Evolutionary conservation across 2,888 invertebrate genomes (phyloP), one percentile per base, ranked within the genome.

Genomic region (Cryptosula pallasiana): DNA sequence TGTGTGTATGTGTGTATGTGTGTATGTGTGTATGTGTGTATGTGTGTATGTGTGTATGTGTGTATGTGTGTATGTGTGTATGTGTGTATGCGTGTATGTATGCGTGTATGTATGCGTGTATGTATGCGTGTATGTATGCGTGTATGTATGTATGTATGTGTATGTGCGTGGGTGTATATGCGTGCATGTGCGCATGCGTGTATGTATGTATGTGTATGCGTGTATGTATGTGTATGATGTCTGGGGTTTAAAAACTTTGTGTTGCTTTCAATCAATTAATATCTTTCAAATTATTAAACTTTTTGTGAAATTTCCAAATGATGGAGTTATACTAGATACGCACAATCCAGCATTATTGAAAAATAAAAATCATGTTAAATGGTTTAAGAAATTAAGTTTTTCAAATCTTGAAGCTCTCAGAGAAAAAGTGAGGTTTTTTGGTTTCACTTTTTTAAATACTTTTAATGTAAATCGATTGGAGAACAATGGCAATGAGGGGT

Each of bases 11-110:
- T 55, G 45, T 54, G 16, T 71, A 71, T 71, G 45, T 16, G 45
- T 71, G 45, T 55, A 71, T 71, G 45, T 55, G 45, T 71, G 45
- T 25, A 71, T 71, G 16, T 55, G 16, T 71, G 3, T 71, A 55
- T 71, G 16, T 71, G 16, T 54, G 16, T 45, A 45, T 45, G 20
- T 45, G 20, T 36, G 3, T 71, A 16, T 27, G 13, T 54, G 16
- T 55, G 16, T 36, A 55, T 36, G 3, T 25, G 2, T 25, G 3
- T 71, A 9, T 36, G 16, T 55, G 23, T 25, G 13, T 36, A 25
- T 25, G 16, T 71, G 16, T 71, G 3, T 36, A 1, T 27, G 16
- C 54, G 32, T 36, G 27, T 36, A 25, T 29, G 27, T 23, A 9
- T 45, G 29, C 27, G 25, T 45, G 36, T 36, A 29, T 71, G 23